These are phyloP conservation scores for Syritta pipiens DNA, from an alignment of 2,888 invertebrate genomes.

Conservation along the genomic window DNA sequence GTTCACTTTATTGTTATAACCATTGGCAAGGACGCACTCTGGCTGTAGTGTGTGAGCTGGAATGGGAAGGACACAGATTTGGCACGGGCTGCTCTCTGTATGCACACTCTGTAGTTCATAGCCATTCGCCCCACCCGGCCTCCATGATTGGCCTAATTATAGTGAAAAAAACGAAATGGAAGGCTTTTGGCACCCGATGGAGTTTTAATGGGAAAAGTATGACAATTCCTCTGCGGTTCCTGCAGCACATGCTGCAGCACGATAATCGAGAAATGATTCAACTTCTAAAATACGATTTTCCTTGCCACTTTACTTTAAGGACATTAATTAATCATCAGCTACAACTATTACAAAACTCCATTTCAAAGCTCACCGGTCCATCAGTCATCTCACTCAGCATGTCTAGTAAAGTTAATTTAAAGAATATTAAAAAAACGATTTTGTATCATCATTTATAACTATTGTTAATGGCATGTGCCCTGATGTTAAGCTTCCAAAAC, in stretches of 20 bases:
- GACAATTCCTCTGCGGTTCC: background rate
- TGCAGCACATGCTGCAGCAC: constrained; percentile 24
- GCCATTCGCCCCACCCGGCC: no score
- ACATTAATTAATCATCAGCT: constrained; percentile 20
- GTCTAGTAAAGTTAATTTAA: constrained; percentile 21
- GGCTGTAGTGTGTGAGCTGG: background rate
- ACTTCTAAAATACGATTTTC: no score
- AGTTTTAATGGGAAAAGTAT: constrained; percentile 33
- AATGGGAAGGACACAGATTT: constrained; percentile 5
- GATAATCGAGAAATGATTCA: constrained; percentile 30
- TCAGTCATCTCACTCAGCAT: constrained; percentile 56
- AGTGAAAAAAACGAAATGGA: background rate
- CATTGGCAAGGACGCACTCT: background rate
- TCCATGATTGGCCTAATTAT: constrained; percentile 27
- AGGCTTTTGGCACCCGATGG: constrained; percentile 15
- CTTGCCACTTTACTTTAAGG: no score
- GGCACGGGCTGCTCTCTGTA: background rate
- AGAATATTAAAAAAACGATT: background rate
- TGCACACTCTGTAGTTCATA: background rate
- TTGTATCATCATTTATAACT: constrained; percentile 37
- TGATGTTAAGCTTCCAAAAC: constrained; percentile 30
- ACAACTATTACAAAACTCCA: constrained; percentile 12
- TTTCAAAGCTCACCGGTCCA: constrained; percentile 37
- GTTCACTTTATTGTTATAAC: constrained; percentile 3
- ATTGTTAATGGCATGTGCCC: constrained; percentile 33